These are phyloP conservation scores for Zelostemma sp. DNA, from an alignment of 1,140 invertebrate genomes.

Conservation along the genomic window DNA sequence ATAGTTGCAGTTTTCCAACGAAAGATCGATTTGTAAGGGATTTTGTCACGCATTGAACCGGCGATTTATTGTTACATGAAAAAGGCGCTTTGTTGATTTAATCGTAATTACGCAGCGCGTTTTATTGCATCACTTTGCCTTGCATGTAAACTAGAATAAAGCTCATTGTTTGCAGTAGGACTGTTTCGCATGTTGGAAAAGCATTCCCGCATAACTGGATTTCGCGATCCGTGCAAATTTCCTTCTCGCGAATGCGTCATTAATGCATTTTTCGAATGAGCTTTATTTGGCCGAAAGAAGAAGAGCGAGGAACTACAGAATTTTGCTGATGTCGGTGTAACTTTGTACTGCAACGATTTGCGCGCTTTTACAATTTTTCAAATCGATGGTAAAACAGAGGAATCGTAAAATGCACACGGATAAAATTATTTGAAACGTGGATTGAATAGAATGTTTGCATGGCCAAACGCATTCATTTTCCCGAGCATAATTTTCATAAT, in stretches of 20 bases:
- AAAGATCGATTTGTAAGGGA: no score
- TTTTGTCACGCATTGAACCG: neutral
- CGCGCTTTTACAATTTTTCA: no score
- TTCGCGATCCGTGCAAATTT: neutral
- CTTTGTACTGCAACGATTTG: no score
- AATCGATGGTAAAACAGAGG: no score
- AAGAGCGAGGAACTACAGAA: neutral
- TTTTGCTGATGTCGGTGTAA: neutral
- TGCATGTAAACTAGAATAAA: neutral
- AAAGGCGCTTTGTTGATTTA: neutral
- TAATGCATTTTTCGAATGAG: neutral
- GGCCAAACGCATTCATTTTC: no score
- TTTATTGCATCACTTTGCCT: neutral
- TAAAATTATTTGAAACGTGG: no score
- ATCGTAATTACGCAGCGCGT: neutral
- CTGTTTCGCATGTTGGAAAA: neutral
- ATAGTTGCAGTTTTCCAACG: no score
- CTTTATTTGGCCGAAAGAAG: neutral
- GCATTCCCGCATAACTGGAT: neutral
- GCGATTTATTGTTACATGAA: neutral
- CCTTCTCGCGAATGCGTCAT: neutral
- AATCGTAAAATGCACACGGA: no score
- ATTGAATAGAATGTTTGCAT: no score
- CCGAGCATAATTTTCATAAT: no score
- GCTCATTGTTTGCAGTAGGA: slow-evolving; percentile 1